Conservation (phyloP, 2,113 vertebrate genomes). For the Riparia riparia region DNA sequence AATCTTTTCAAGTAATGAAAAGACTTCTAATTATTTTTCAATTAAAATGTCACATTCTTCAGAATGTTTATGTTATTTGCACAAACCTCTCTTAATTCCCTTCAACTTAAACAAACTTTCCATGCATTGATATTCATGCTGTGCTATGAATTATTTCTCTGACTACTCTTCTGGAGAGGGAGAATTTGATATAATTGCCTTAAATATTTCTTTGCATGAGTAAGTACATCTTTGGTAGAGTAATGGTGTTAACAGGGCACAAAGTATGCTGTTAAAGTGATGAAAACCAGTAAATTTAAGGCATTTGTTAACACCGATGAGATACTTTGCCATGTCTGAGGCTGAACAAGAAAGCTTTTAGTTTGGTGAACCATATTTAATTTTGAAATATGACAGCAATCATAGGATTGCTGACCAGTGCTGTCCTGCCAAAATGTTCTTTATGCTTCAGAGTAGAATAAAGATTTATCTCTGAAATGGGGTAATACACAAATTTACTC, state of each 20-base stretch:
- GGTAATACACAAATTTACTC: not conserved
- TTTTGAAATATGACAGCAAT: conserved; percentile 51
- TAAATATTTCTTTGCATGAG: conserved; percentile 45
- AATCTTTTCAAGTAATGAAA: not conserved
- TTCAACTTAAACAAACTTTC: conserved; percentile 45
- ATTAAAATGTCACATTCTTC: conserved; percentile 25
- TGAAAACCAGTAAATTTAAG: conserved; percentile 36
- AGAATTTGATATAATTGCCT: conserved; percentile 26
- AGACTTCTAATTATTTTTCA: conserved; percentile 29
- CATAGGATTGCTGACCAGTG: conserved; percentile 30
- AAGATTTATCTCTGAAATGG: not conserved
- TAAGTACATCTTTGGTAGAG: conserved; percentile 22
- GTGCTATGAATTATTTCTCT: conserved; percentile 16
- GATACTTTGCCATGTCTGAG: not conserved
- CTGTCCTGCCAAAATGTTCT: not conserved
- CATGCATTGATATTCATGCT: not conserved
- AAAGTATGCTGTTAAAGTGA: not conserved
- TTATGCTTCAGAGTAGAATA: not conserved
- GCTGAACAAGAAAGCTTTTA: conserved; percentile 69
- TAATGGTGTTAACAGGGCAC: conserved; percentile 41
- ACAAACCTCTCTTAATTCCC: not conserved
- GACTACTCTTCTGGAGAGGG: not conserved
- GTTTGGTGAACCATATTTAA: conserved; percentile 69
- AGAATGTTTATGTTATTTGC: conserved; percentile 1
- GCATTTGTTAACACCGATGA: conserved; percentile 28